Conservation (phyloP, 1,140 invertebrate genomes). For the Pseudomyrmex sp. region DNA sequence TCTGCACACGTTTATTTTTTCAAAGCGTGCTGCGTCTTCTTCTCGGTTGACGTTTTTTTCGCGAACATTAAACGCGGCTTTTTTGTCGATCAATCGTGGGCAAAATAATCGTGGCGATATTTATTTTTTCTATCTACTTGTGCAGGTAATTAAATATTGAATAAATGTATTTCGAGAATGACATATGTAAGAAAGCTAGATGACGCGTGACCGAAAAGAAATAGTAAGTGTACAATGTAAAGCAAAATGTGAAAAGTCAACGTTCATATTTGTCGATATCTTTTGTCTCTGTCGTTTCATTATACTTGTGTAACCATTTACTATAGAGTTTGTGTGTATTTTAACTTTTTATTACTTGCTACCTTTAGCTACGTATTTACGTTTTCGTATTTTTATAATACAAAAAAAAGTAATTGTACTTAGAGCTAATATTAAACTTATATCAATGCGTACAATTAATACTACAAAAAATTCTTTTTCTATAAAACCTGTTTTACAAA, state of each 20-base stretch:
- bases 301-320: not conserved
- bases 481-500: no score
- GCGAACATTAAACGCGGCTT: conserved; percentile 45
- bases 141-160: conserved; percentile 35
- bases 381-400: not conserved
- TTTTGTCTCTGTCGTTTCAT: not conserved
- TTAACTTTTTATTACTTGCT: not conserved
- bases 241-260: conserved; percentile 52
- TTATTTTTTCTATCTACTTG: no score
- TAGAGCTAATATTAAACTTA: no score
- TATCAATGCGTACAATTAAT: no score
- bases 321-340: not conserved
- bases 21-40: conserved; percentile 38
- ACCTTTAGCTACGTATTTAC: not conserved
- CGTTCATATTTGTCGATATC: not conserved
- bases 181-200: conserved; percentile 34
- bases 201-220: not conserved
- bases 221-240: conserved; percentile 52
- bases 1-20: conserved; percentile 63
- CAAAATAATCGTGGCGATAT: no score
- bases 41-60: conserved; percentile 38
- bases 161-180: conserved; percentile 62
- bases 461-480: no score
- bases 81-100: not conserved
- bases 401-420: no score